A percentile compares a stretch with the other conserved stretches of the same genome.
phyloP scores from a whole-genome alignment of 2,888 invertebrate genomes.

The Athalia circularis region DNA sequence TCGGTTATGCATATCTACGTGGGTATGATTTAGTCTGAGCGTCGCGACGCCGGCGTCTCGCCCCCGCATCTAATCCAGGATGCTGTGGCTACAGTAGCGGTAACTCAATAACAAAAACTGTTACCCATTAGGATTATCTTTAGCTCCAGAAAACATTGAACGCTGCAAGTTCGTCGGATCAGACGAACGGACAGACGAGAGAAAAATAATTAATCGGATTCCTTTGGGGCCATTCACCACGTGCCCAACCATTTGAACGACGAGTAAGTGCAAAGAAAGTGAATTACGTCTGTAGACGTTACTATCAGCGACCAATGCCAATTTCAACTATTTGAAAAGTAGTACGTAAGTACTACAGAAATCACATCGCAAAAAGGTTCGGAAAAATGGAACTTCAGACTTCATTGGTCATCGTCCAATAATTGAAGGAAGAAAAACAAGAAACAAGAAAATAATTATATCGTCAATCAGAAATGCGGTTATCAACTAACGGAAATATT shows the following conservation, averaged over 20 bases:
- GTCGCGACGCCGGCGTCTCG: conserved; percentile 48
- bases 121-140: conserved; percentile 60
- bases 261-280: conserved; percentile 18
- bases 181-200: conserved; percentile 43
- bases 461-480: no score
- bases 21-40: conserved; percentile 51
- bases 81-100: not conserved
- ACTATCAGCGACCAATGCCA: no score
- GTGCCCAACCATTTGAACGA: not conserved
- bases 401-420: no score
- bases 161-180: conserved; percentile 44
- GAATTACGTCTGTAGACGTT: not conserved
- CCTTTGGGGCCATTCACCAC: conserved; percentile 10
- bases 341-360: no score
- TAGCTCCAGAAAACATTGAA: conserved; percentile 52
- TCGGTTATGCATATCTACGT: not conserved
- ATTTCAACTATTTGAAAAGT: no score
- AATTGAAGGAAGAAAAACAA: no score
- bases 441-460: no score
- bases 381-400: no score
- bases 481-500: no score
- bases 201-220: conserved; percentile 35
- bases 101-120: not conserved
- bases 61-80: conserved; percentile 50
- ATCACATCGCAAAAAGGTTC: no score